phyloP scores from a whole-genome alignment of 1,140 invertebrate species.

The Diorhabda carinulata region DNA sequence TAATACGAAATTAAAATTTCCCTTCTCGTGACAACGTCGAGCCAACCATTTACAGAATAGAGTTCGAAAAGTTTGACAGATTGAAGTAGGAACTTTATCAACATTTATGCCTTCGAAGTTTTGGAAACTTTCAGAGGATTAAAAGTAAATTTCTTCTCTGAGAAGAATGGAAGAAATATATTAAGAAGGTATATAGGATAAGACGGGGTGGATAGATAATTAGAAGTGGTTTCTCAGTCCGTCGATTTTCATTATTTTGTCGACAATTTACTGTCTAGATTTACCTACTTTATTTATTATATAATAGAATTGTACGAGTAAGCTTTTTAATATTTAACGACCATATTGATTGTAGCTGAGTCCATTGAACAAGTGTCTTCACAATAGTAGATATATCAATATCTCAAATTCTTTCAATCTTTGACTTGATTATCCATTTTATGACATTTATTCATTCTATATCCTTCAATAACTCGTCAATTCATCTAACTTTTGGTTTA shows the following conservation, averaged over 20 bases:
- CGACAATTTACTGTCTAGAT: background rate
- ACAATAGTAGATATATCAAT: too few relatives aligned
- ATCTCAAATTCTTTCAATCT: too few relatives aligned
- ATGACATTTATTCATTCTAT: too few relatives aligned
- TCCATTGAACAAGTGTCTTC: too few relatives aligned
- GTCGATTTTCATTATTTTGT: background rate
- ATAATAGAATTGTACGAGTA: background rate
- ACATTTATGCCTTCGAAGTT: conserved; percentile 27
- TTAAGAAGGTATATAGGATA: background rate
- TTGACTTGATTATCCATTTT: too few relatives aligned
- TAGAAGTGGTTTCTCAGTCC: background rate
- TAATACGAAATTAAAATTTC: conserved; percentile 29
- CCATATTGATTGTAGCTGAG: too few relatives aligned
- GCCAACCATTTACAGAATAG: conserved; percentile 28
- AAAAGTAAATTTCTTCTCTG: conserved; percentile 24
- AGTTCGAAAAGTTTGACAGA: conserved; percentile 34
- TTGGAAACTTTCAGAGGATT: conserved; percentile 24
- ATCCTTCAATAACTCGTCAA: too few relatives aligned
- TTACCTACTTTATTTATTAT: background rate
- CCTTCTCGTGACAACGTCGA: conserved; percentile 27
- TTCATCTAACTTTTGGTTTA: too few relatives aligned
- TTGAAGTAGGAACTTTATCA: conserved; percentile 30
- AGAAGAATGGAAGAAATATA: conserved; percentile 21
- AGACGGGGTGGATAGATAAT: background rate
- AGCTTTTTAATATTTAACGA: too few relatives aligned